These are phyloP conservation scores for Hypolimnas misippus DNA, from an alignment of 2,888 invertebrate genomes.

Conservation along the genomic window DNA sequence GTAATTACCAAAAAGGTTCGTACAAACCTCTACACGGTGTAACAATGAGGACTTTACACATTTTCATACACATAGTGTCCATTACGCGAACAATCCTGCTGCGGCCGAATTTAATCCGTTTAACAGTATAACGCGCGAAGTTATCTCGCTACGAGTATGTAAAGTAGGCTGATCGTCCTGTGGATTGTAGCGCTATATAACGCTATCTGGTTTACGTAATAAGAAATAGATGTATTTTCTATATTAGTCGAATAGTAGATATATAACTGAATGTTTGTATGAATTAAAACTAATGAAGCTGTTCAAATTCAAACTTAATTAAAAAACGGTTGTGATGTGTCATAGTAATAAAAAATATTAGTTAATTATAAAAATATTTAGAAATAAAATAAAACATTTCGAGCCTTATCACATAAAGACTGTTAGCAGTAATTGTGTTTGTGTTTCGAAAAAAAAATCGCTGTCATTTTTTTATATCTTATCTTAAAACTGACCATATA, in stretches of 20 bases:
- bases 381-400: too few relatives aligned
- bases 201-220: background rate
- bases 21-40: constrained; percentile 23
- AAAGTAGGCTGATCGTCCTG: constrained; percentile 8
- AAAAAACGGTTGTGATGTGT: too few relatives aligned
- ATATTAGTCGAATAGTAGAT: background rate
- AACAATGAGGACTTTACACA: constrained; percentile 56
- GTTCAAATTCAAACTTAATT: too few relatives aligned
- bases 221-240: background rate
- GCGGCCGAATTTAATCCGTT: constrained; percentile 75
- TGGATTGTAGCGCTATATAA: background rate
- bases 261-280: too few relatives aligned
- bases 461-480: too few relatives aligned
- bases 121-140: constrained; percentile 69
- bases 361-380: too few relatives aligned
- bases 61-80: constrained; percentile 61
- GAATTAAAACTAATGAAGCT: too few relatives aligned
- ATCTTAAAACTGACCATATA: too few relatives aligned
- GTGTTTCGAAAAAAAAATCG: too few relatives aligned
- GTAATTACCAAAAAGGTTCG: constrained; percentile 19
- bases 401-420: too few relatives aligned
- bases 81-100: constrained; percentile 71
- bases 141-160: constrained; percentile 57
- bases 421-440: too few relatives aligned
- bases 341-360: too few relatives aligned